Evolutionary conservation across 2,113 vertebrate genomes (phyloP), one percentile per base, ranked within the genome.

Genomic region (Centropristis striata): DNA sequence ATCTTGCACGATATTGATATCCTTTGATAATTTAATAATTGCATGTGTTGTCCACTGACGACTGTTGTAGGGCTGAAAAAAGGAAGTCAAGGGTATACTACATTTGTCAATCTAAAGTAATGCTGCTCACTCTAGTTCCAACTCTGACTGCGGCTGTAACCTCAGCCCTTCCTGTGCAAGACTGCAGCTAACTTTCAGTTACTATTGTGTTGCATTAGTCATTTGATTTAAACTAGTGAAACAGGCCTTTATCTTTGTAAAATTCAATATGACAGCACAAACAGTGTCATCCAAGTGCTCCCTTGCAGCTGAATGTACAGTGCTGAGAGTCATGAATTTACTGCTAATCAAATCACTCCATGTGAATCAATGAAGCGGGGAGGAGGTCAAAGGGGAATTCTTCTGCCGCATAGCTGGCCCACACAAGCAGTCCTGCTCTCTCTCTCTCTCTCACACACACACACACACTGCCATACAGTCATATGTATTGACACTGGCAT

Each of bases 281-380:
- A 71, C 46, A 23, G 54, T 54, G 16, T 61, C 70, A 20, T 68
- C 44, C 28, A 5, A 51, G 12, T 41, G 44, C 41, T n/a, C 32
- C 51, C n/a, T 15, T 27, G 32, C 51, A 47, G 37, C 63, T 51
- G 49, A 65, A 53, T 15, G 20, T 65, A 15, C 53, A 18, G 76
- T 10, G 64, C 80, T 84, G 88, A 85, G 80, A 86, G 78, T 75
- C 73, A 13, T 32, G 41, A 71, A 70, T 82, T 88, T 72, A 75
- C 73, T 44, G 15, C 36, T 83, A 90, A 86, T 88, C 73, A 72
- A 70, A 88, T 90, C 83, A 87, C 81, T 86, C 82, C 83, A 75
- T 81, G 71, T 50, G 83, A 85, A 84, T 88, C 78, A 83, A 71
- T 71, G 51, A 75, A 67, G 68, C 36, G 1, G 11, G 50, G 55